A percentile compares a stretch with the other conserved stretches of the same genome.
Evolutionary conservation across 1,140 invertebrate genomes (phyloP).

Genomic region (Nephila pilipes): DNA sequence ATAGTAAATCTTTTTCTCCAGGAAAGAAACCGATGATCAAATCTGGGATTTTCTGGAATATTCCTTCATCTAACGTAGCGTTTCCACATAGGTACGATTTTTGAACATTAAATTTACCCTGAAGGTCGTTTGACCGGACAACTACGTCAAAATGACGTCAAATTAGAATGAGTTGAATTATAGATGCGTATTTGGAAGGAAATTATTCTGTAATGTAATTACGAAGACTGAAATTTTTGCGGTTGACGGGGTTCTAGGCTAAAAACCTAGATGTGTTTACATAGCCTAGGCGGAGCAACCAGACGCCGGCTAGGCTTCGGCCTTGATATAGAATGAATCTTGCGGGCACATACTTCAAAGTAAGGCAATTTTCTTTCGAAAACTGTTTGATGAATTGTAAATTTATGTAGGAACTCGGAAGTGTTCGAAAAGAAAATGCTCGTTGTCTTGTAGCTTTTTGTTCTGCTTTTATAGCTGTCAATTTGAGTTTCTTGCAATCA

Average conservation of each 20-base stretch:
- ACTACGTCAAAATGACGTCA: slow-evolving; percentile 50
- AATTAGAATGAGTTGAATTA: not conserved
- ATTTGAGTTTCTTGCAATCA: not conserved
- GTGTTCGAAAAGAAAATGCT: not conserved
- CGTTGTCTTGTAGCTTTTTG: not conserved
- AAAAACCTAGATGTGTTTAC: not conserved
- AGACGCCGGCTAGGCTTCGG: slow-evolving; percentile 63
- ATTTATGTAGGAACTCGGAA: slow-evolving; percentile 34
- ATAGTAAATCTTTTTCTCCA: not conserved
- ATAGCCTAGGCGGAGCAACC: not conserved
- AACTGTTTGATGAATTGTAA: slow-evolving; percentile 2
- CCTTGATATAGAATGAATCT: slow-evolving; percentile 40
- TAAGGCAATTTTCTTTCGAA: not conserved
- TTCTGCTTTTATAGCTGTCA: slow-evolving; percentile 7
- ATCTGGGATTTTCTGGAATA: not conserved
- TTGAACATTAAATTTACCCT: not conserved
- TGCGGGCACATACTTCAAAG: not conserved
- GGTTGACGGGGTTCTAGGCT: not conserved
- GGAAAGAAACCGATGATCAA: not conserved
- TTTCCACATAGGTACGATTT: not conserved
- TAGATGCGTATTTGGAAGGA: not conserved
- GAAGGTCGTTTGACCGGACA: slow-evolving; percentile 18
- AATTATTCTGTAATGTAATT: slow-evolving; percentile 33
- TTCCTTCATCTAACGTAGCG: not conserved
- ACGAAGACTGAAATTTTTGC: not conserved